Percentiles rank a stretch among this genome's conserved stretches.
Conservation (phyloP, 2,888 invertebrate genomes). For the Eudasyphora cyanicolor region DNA sequence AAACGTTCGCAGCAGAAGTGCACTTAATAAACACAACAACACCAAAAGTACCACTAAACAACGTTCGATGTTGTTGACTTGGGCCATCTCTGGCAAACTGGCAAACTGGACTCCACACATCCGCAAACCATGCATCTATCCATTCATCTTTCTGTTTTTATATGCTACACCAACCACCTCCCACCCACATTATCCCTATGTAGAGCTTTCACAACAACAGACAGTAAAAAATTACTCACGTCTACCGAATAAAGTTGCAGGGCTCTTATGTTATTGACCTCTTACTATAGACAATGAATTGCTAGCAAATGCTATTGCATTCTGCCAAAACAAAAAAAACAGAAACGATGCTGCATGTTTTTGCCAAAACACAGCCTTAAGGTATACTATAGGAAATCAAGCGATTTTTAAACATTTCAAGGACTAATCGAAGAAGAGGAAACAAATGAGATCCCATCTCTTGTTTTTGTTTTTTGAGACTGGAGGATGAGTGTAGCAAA, state of each 20-base stretch:
- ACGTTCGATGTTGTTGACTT: slow-evolving; percentile 39
- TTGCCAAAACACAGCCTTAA: slow-evolving; percentile 34
- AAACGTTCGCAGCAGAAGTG: slow-evolving; percentile 29
- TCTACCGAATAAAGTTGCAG: slow-evolving; percentile 29
- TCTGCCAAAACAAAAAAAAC: slow-evolving; percentile 5
- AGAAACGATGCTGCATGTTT: neutral
- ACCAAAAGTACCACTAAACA: slow-evolving; percentile 20
- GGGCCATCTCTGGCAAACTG: neutral
- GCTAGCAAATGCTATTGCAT: neutral
- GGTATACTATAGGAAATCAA: slow-evolving; percentile 13
- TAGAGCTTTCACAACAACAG: neutral
- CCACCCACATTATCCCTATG: slow-evolving; percentile 1
- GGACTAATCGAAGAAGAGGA: neutral
- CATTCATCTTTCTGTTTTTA: no score
- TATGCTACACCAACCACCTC: no score
- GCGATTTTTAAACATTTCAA: neutral
- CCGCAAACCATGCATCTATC: no score
- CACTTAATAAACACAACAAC: slow-evolving; percentile 59
- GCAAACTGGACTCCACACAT: no score
- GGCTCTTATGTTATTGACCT: slow-evolving; percentile 58
- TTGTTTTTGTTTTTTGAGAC: neutral
- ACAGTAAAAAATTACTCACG: slow-evolving; percentile 9
- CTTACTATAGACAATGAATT: slow-evolving; percentile 12
- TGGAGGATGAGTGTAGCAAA: no score
- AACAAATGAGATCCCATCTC: neutral